Base-by-base conservation (phyloP, 2,113 vertebrate genomes). In the Chaenocephalus aceratus region DNA sequence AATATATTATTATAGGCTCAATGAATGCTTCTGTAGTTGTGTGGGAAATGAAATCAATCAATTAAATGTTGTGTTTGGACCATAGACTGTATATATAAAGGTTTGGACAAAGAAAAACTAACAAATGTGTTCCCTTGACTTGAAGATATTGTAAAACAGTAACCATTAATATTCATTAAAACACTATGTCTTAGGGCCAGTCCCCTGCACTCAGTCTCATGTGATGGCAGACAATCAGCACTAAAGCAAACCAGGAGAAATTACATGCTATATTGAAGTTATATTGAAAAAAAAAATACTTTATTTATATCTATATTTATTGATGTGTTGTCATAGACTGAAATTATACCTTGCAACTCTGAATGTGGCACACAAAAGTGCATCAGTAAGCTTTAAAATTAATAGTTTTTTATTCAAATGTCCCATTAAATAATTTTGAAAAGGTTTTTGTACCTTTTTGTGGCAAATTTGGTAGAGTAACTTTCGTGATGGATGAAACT, bases 371-470 rank as follows among this genome's bases (percentile, higher is more conserved):
- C n/a, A 48, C 10, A 4, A 13, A 18, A 46, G 18, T 71, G 16
- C 26, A 4, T 23, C 9, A 21, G 5, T 34, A 59, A 30, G 8
- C 61, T 58, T n/a, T 45, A 21, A 57, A 72, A 56, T 16, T 11
- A 5, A 54, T 21, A 76, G 4, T 11, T 18, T 54, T 15, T 59
- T 51, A 51, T 62, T 12, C 3, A 75, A 4, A 30, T 54, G 44
- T 48, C 6, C n/a, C 26, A 58, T 8, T 58, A 6, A 4, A 44
- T 21, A 36, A n/a, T 9, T 30, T 63, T 59, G 30, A 48, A 44
- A 15, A 74, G 57, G 13, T 76, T 34, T 73, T 78, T 69, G 53
- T 83, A 80, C 80, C 30, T 73, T 84, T 65, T 75, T 49, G 11
- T 16, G 4, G 3, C 26, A 21, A 3, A 72, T 26, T 45, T 45